Evolutionary conservation across 2,797 vertebrate genomes (phyloP).

Genomic region (Pachyuromys duprasi): DNA sequence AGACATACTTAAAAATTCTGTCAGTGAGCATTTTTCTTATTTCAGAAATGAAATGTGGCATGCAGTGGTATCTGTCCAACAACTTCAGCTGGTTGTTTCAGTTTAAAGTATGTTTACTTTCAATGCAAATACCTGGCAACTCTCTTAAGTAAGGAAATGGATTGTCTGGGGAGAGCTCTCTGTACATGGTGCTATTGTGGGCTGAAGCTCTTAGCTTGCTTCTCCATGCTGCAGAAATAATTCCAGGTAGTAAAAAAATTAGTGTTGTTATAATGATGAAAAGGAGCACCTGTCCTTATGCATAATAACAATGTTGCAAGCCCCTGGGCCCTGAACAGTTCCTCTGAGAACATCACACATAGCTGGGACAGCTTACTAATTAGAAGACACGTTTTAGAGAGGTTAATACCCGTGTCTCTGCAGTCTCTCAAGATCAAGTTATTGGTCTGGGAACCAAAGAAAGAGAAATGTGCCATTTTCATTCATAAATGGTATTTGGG

Average conservation of each 20-base stretch:
- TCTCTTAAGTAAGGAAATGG: conserved; percentile 48
- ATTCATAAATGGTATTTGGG: neutral
- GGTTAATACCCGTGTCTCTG: neutral
- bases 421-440: neutral
- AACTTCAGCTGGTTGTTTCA: conserved; percentile 4
- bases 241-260: conserved; percentile 80
- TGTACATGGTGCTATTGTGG: conserved; percentile 66
- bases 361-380: conserved; percentile 79
- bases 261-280: conserved; percentile 83
- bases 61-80: neutral
- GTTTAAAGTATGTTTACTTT: conserved; percentile 60
- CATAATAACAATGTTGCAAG: conserved; percentile 82
- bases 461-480: neutral
- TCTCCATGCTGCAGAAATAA: conserved; percentile 77
- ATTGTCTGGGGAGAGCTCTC: neutral
- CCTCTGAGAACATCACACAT: conserved; percentile 76
- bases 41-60: neutral
- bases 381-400: conserved; percentile 25
- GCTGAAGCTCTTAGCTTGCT: conserved; percentile 77
- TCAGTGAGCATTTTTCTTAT: neutral
- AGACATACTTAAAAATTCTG: conserved; percentile 49
- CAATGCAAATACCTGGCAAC: conserved; percentile 65
- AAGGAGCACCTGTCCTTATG: conserved; percentile 84
- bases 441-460: conserved; percentile 1
- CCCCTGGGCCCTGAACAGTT: conserved; percentile 79